phyloP scores from a whole-genome alignment of 2,113 vertebrate species.

The Rhipidura dahli region DNA sequence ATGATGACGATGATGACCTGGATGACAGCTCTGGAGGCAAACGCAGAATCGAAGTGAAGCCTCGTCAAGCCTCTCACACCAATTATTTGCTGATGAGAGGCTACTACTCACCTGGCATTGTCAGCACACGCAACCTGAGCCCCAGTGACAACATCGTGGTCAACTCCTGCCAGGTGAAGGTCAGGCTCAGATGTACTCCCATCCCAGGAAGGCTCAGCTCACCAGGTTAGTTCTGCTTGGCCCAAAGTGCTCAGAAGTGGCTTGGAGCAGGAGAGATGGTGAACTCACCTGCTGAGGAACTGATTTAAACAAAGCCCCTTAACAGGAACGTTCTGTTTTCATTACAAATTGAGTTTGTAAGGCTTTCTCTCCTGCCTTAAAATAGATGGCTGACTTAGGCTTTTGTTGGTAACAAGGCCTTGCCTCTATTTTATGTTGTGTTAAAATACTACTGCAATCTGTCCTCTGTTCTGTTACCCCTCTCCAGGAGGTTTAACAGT shows the following conservation, averaged over 20 bases:
- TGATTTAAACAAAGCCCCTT: neutral
- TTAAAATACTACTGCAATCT: neutral
- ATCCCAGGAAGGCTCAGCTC: slow-evolving; percentile 61
- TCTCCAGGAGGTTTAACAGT: neutral
- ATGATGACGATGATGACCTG: slow-evolving; percentile 83
- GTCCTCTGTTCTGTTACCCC: neutral
- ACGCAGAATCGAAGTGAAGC: slow-evolving; percentile 81
- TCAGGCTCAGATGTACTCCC: slow-evolving; percentile 78
- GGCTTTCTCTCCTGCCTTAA: neutral
- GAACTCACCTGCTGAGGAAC: neutral
- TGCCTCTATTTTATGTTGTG: neutral
- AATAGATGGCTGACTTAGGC: neutral
- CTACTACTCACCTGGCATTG: slow-evolving; percentile 84
- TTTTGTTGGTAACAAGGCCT: neutral
- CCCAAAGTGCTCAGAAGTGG: neutral
- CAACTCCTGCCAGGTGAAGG: slow-evolving; percentile 86
- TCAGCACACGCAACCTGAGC: slow-evolving; percentile 85
- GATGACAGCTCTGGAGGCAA: slow-evolving; percentile 73
- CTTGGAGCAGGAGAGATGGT: neutral
- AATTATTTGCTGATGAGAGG: slow-evolving; percentile 95
- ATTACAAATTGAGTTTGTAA: neutral
- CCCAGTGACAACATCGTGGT: slow-evolving; percentile 90
- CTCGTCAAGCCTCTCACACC: slow-evolving; percentile 91
- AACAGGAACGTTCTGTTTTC: neutral
- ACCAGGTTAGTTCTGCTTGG: slow-evolving; percentile 66